Evolutionary conservation across 2,797 vertebrate species (phyloP).

Genomic region (Sciurus vulgaris): DNA sequence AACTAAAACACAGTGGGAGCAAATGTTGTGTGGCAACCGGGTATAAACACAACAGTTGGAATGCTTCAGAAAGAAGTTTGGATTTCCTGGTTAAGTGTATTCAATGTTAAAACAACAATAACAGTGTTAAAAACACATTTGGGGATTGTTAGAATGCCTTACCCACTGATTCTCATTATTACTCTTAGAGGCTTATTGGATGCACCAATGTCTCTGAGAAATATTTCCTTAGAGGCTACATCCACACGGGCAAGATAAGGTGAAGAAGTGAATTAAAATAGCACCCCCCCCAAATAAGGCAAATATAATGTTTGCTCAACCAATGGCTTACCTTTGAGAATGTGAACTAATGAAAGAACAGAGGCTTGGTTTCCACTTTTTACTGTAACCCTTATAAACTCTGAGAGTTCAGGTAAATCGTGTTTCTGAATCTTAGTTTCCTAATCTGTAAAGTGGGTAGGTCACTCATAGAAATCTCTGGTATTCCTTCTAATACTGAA

Average conservation of each 20-base stretch:
- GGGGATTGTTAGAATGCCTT: conserved; percentile 82
- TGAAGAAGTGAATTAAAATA: conserved; percentile 46
- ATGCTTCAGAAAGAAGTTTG: conserved; percentile 81
- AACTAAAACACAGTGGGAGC: conserved; percentile 84
- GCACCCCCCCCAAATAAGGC: neutral
- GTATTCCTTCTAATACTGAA: neutral
- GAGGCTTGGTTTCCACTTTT: neutral
- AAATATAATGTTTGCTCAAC: neutral
- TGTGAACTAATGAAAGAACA: neutral
- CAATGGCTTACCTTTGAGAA: neutral
- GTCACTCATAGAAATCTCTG: neutral
- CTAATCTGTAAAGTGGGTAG: neutral
- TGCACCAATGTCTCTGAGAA: conserved; percentile 54
- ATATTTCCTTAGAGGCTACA: conserved; percentile 57
- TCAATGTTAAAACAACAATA: conserved; percentile 86
- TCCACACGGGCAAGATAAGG: conserved; percentile 41
- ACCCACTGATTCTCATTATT: conserved; percentile 80
- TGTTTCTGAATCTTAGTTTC: neutral
- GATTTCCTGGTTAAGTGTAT: conserved; percentile 85
- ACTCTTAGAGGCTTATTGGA: conserved; percentile 63
- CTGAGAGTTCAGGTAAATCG: neutral
- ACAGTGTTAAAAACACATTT: conserved; percentile 84
- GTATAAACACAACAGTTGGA: conserved; percentile 85
- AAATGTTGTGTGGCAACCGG: conserved; percentile 84
- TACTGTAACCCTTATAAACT: neutral